A percentile compares a stretch with the other conserved stretches of the same genome.
These are phyloP conservation scores for Cathartes aura DNA, from an alignment of 2,113 vertebrate species.

Conservation along the genomic window DNA sequence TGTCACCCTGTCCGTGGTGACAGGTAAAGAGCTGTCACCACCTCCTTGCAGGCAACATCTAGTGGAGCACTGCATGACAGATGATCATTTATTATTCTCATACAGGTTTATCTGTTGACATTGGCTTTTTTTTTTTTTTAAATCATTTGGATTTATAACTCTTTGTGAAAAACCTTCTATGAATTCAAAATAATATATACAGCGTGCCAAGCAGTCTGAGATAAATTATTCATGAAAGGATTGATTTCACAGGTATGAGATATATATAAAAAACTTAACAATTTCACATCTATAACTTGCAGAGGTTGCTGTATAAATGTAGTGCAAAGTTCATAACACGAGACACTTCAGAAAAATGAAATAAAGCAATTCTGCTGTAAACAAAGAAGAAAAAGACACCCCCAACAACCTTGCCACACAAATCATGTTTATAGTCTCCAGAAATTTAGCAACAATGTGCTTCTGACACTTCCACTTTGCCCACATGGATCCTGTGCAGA, in stretches of 20 bases:
- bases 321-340: background rate
- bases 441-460: background rate
- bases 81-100: background rate
- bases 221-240: constrained; percentile 31
- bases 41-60: background rate
- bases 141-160: background rate
- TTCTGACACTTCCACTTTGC: background rate
- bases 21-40: background rate
- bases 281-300: background rate
- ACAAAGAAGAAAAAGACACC: background rate
- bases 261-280: background rate
- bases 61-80: fast-evolving
- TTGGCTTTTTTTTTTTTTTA: background rate
- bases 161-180: background rate
- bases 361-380: background rate
- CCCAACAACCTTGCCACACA: background rate
- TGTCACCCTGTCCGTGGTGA: background rate
- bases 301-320: background rate
- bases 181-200: background rate
- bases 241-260: constrained; percentile 1
- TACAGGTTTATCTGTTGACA: background rate
- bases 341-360: background rate
- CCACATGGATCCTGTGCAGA: background rate
- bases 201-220: background rate
- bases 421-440: background rate